A percentile compares a stretch with the other conserved stretches of the same genome.
These are phyloP conservation scores for Oreotragus oreotragus DNA, from an alignment of 2,113 vertebrate genomes.

Conservation along the genomic window DNA sequence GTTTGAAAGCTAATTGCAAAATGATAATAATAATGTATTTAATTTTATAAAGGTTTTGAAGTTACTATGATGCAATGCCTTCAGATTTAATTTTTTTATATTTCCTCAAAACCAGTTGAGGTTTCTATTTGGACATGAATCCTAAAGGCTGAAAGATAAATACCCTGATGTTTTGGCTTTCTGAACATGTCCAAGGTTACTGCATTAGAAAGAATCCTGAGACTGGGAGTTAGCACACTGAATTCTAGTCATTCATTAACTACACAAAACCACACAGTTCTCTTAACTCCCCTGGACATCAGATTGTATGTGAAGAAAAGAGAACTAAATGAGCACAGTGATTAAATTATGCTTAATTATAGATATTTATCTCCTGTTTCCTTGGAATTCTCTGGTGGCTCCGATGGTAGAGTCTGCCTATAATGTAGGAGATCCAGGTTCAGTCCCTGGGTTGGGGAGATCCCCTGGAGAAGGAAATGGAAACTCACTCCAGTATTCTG, in stretches of 20 bases:
- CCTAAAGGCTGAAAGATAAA: not conserved
- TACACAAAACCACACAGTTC: not conserved
- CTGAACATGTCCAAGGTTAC: not conserved
- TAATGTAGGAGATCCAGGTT: not conserved
- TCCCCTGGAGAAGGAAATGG: not conserved
- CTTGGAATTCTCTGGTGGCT: not conserved
- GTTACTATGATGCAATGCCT: not conserved
- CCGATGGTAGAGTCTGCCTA: not conserved
- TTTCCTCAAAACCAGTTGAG: not conserved
- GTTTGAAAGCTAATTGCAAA: not conserved
- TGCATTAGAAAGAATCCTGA: not conserved
- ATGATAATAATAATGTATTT: not conserved
- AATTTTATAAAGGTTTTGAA: not conserved
- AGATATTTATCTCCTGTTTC: not conserved
- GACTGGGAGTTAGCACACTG: not conserved
- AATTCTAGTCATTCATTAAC: not conserved
- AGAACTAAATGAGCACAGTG: not conserved
- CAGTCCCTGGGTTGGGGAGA: not conserved
- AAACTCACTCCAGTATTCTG: not conserved
- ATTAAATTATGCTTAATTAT: not conserved
- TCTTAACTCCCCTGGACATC: not conserved
- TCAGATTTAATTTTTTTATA: not conserved
- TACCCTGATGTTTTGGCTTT: not conserved
- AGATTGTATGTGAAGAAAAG: not conserved
- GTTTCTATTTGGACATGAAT: not conserved